phyloP scores from a whole-genome alignment of 2,113 vertebrate genomes.

The Otus sunia region DNA sequence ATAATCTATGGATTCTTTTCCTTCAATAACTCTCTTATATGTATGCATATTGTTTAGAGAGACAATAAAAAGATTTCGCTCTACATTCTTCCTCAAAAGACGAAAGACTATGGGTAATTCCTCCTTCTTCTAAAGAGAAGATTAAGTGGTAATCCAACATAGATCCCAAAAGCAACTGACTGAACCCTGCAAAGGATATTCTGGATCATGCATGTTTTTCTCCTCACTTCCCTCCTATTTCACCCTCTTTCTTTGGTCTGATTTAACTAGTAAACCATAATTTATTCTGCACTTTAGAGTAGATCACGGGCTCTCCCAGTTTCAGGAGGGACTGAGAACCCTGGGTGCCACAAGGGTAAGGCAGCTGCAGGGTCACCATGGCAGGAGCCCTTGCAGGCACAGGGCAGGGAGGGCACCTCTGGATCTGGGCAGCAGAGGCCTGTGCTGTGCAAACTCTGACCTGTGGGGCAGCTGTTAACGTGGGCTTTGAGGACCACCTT shows the following conservation, averaged over 20 bases:
- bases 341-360: fast-evolving
- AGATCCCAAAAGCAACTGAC: neutral
- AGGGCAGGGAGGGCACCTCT: neutral
- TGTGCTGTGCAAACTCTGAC: neutral
- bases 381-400: neutral
- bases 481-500: neutral
- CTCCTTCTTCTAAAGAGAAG: neutral
- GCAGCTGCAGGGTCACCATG: neutral
- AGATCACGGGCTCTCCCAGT: neutral
- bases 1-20: neutral
- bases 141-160: neutral
- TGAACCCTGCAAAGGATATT: neutral
- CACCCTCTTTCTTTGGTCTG: neutral
- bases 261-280: neutral
- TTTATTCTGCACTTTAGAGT: neutral
- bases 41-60: neutral
- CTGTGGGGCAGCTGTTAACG: neutral
- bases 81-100: neutral
- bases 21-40: neutral
- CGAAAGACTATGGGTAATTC: neutral
- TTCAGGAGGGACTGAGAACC: neutral
- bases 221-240: neutral
- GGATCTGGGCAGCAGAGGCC: neutral
- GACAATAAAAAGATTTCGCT: neutral
- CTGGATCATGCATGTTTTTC: fast-evolving